Evolutionary conservation across 2,113 vertebrate genomes (phyloP).

Genomic region (Hippocampus zosterae): DNA sequence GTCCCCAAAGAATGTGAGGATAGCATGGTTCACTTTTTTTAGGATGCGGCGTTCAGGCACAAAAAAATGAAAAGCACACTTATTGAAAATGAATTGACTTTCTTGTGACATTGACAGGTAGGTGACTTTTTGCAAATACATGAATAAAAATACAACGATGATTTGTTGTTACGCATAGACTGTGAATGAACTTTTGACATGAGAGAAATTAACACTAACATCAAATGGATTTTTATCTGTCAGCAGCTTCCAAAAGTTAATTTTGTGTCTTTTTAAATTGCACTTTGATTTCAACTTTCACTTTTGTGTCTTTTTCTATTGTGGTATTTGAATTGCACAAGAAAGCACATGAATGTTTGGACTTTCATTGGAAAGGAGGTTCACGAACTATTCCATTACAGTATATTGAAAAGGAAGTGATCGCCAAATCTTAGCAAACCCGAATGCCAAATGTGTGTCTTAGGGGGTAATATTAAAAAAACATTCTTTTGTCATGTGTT

Average conservation of each 20-base stretch:
- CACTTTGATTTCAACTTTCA: conserved; percentile 12
- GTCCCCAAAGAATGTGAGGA: conserved; percentile 88
- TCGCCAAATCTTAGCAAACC: neutral
- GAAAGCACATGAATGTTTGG: conserved; percentile 8
- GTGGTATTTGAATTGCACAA: conserved; percentile 9
- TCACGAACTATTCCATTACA: neutral
- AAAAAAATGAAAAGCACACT: conserved; percentile 25
- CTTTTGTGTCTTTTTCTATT: conserved; percentile 12
- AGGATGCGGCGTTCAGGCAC: conserved; percentile 33
- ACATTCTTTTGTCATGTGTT: neutral
- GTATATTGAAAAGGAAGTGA: neutral
- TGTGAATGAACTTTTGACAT: neutral
- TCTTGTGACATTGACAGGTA: conserved; percentile 1
- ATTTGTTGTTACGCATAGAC: conserved; percentile 6
- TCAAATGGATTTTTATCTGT: conserved; percentile 15
- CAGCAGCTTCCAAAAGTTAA: conserved; percentile 1
- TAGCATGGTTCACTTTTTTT: conserved; percentile 96
- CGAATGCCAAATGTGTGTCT: neutral
- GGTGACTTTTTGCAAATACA: neutral
- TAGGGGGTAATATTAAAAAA: too few relatives aligned
- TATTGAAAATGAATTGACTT: conserved; percentile 13
- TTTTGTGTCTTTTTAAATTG: conserved; percentile 9
- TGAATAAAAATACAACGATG: neutral
- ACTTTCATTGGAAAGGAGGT: neutral
- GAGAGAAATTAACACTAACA: neutral